These are phyloP conservation scores for Cossypha caffra DNA, from an alignment of 2,797 vertebrate species.

Conservation along the genomic window DNA sequence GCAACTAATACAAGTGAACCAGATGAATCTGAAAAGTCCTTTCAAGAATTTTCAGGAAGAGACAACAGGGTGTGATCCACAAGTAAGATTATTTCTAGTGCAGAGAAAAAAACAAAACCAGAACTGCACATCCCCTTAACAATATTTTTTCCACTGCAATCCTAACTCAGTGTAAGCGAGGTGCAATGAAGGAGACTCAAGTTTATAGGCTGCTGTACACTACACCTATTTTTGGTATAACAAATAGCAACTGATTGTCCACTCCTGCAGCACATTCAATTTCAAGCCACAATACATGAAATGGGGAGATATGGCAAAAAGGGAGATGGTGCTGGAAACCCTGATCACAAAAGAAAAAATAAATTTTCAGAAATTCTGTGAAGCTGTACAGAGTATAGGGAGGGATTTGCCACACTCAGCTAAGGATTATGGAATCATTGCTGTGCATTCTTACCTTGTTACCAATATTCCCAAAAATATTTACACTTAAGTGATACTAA, in stretches of 20 bases:
- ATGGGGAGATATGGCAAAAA: accelerated
- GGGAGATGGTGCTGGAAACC: background rate
- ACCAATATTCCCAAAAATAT: background rate
- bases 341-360: accelerated
- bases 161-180: background rate
- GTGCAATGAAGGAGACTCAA: background rate
- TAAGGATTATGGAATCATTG: background rate
- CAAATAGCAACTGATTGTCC: background rate
- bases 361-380: background rate
- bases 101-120: background rate
- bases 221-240: accelerated
- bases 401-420: background rate
- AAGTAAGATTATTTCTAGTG: background rate
- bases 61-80: background rate
- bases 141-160: background rate
- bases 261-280: background rate
- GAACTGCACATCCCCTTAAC: background rate
- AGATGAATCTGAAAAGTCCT: background rate
- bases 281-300: accelerated
- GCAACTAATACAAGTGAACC: background rate
- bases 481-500: background rate
- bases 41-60: background rate
- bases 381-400: background rate
- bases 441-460: background rate
- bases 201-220: accelerated